Percentiles rank a stretch among this genome's conserved stretches.
Evolutionary conservation across 2,113 vertebrate genomes (phyloP).

Genomic region (Morone chrysops): DNA sequence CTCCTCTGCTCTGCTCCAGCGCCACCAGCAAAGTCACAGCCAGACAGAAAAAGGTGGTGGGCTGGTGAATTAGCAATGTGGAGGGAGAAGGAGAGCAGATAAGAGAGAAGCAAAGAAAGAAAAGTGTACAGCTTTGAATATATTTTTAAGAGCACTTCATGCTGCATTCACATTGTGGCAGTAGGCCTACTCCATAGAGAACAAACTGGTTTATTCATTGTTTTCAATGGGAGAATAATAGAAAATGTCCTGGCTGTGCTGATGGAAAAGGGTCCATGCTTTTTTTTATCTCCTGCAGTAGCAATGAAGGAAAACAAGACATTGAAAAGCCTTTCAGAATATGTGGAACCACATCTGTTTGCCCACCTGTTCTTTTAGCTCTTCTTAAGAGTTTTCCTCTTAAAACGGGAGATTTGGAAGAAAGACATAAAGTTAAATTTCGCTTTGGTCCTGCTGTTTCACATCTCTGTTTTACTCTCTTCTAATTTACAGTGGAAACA

Average conservation of each 20-base stretch:
- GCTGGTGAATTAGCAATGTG: slow-evolving; percentile 46
- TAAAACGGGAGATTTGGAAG: neutral
- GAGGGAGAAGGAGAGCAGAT: slow-evolving; percentile 21
- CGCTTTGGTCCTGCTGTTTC: neutral
- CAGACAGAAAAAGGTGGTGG: slow-evolving; percentile 52
- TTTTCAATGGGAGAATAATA: slow-evolving; percentile 25
- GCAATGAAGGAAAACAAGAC: neutral
- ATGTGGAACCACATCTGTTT: slow-evolving; percentile 9
- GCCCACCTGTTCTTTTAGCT: slow-evolving; percentile 27
- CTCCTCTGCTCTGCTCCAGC: slow-evolving; percentile 56
- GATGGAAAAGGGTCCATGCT: neutral
- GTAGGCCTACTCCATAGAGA: neutral
- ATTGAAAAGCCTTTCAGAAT: neutral
- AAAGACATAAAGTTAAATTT: neutral
- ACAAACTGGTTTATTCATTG: slow-evolving; percentile 13
- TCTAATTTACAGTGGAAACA: slow-evolving; percentile 10
- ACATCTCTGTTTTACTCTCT: neutral
- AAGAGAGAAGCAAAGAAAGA: slow-evolving; percentile 21
- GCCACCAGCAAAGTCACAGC: slow-evolving; percentile 78
- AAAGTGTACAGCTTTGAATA: slow-evolving; percentile 22
- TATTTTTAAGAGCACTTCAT: slow-evolving; percentile 17
- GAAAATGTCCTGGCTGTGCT: neutral
- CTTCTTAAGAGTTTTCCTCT: neutral
- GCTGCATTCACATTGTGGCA: slow-evolving; percentile 3
- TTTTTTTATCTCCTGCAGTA: neutral